These are phyloP conservation scores for Cryptoblepharus egeriae DNA, from an alignment of 2,797 vertebrate species.

Conservation along the genomic window DNA sequence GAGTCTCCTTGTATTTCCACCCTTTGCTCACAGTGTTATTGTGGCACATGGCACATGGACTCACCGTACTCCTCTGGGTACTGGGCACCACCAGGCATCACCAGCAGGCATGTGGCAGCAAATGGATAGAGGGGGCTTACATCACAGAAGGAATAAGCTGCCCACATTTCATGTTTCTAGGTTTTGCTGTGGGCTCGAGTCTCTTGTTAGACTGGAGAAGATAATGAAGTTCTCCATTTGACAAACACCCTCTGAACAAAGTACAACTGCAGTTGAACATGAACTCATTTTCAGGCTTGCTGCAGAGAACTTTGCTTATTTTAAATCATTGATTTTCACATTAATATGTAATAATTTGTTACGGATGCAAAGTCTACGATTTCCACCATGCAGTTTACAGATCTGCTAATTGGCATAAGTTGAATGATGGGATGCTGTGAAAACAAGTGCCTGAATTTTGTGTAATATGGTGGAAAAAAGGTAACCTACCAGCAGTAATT, in stretches of 20 bases:
- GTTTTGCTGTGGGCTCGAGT: neutral
- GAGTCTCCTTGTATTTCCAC: neutral
- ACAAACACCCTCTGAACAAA: neutral
- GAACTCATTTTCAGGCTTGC: neutral
- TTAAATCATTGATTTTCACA: neutral
- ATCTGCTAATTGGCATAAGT: neutral
- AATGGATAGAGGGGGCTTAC: no score
- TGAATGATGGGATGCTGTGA: slow-evolving; percentile 23
- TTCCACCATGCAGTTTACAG: slow-evolving; percentile 22
- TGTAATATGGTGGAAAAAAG: slow-evolving; percentile 40
- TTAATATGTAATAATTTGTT: neutral
- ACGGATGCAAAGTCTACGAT: neutral
- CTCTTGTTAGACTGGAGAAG: neutral
- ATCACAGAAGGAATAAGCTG: no score
- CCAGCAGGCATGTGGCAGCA: no score
- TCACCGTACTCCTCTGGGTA: no score
- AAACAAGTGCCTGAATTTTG: slow-evolving; percentile 8
- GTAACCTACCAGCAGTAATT: neutral
- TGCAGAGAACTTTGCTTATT: neutral
- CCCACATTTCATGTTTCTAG: no score
- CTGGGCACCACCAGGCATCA: no score
- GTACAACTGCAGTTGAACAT: neutral
- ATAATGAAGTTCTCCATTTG: neutral
- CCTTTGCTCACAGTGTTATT: neutral
- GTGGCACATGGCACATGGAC: neutral